A percentile compares a stretch with the other conserved stretches of the same genome.
phyloP scores from a whole-genome alignment of 2,797 vertebrate species.

The Trematomus bernacchii region DNA sequence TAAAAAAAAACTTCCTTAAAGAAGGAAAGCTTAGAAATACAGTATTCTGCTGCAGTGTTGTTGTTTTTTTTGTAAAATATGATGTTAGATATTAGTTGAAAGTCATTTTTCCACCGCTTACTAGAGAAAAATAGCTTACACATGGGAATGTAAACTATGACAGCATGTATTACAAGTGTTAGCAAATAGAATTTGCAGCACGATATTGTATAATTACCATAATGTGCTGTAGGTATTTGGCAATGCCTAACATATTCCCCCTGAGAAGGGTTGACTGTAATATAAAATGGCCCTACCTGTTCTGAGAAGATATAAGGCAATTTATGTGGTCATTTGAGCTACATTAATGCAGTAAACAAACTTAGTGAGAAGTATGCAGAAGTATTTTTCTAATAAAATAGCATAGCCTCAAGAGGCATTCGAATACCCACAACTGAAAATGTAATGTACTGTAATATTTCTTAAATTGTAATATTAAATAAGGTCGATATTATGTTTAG shows the following conservation, averaged over 20 bases:
- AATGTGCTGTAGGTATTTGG: no score
- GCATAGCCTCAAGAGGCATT: background rate
- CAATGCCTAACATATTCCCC: no score
- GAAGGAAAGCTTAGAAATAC: no score
- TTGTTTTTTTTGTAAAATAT: background rate
- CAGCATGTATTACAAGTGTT: background rate
- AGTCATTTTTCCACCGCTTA: background rate
- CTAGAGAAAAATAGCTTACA: background rate
- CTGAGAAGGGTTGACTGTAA: no score
- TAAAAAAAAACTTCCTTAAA: background rate
- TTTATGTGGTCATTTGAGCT: no score
- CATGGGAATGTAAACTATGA: background rate
- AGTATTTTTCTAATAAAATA: background rate
- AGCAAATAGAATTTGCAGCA: background rate
- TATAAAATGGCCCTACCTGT: no score
- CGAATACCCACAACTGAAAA: background rate
- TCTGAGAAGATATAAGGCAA: no score
- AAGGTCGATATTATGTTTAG: background rate
- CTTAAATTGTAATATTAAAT: background rate
- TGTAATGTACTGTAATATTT: background rate
- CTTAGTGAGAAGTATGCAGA: background rate
- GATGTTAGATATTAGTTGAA: background rate
- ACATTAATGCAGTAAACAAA: no score
- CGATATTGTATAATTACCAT: background rate
- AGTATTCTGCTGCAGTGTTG: no score